These are phyloP conservation scores for Beroe forskalii DNA, from an alignment of 37 sponge, comb jelly and placozoan genomes.

Conservation along the genomic window DNA sequence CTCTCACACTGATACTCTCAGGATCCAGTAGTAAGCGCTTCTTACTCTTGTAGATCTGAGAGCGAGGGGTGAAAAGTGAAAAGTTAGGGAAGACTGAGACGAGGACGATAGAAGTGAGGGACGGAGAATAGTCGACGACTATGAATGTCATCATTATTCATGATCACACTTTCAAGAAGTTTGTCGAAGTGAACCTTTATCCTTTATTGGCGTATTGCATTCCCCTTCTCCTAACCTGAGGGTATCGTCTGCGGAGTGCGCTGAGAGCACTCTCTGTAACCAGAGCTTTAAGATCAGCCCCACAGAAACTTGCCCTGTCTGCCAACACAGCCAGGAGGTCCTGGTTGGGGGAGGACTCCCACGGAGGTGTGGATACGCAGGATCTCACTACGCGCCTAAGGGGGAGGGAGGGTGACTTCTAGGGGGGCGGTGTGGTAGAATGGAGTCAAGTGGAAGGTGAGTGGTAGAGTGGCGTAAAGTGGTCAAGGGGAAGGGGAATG, in stretches of 20 bases:
- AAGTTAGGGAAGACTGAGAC: no score
- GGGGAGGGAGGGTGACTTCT: background rate
- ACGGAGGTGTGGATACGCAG: slow-evolving; percentile 84
- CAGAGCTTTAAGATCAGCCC: slow-evolving; percentile 92
- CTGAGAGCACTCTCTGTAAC: slow-evolving; percentile 85
- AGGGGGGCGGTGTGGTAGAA: background rate
- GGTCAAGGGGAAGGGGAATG: background rate
- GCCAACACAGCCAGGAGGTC: slow-evolving; percentile 77
- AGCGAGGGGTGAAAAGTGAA: no score
- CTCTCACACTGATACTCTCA: slow-evolving; percentile 69
- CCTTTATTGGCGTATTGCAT: no score
- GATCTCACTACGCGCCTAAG: slow-evolving; percentile 83
- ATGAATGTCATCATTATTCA: no score
- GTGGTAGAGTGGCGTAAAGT: background rate
- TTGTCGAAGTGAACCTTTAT: no score
- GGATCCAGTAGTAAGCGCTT: slow-evolving; percentile 80
- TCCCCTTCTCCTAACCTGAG: no score
- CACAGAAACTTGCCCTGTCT: slow-evolving; percentile 83
- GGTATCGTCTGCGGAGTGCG: slow-evolving; percentile 83
- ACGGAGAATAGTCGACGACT: no score
- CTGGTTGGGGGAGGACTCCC: slow-evolving; percentile 75
- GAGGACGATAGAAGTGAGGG: no score
- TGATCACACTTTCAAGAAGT: no score
- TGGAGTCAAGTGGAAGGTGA: slow-evolving; percentile 16
- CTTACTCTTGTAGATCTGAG: slow-evolving; percentile 77